A percentile compares a stretch with the other conserved stretches of the same genome.
phyloP scores from a whole-genome alignment of 2,113 vertebrate species.

The Myotis davidii region DNA sequence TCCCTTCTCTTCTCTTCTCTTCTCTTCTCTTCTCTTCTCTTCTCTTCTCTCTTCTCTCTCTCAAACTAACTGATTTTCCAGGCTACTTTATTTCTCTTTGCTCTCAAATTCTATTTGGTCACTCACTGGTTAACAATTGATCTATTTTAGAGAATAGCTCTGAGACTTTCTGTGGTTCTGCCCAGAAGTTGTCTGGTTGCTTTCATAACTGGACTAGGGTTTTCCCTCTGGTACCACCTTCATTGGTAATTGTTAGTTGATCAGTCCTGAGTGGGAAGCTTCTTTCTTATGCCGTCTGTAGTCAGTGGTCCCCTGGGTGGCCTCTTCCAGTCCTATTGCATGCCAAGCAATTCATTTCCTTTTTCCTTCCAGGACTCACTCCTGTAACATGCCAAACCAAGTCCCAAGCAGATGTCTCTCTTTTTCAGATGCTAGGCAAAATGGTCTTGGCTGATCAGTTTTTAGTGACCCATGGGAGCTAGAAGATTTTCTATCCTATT shows the following conservation, averaged over 20 bases:
- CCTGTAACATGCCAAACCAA: slow-evolving; percentile 39
- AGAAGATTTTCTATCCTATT: background rate
- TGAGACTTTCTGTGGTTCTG: background rate
- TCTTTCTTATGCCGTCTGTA: background rate
- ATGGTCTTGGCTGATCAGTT: slow-evolving; percentile 53
- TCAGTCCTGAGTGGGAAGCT: slow-evolving; percentile 1
- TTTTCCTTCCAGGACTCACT: slow-evolving; percentile 31
- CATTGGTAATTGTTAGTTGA: slow-evolving; percentile 42
- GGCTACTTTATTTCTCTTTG: background rate
- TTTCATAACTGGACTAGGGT: background rate
- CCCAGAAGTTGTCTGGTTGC: background rate
- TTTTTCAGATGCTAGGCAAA: slow-evolving; percentile 49
- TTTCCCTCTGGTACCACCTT: background rate
- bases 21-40: background rate
- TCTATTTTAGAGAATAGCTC: background rate
- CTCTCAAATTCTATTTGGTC: slow-evolving; percentile 6
- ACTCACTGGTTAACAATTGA: background rate
- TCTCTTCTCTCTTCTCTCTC: background rate
- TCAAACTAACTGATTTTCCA: background rate
- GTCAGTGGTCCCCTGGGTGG: background rate
- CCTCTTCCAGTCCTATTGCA: background rate
- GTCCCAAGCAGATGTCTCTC: slow-evolving; percentile 63
- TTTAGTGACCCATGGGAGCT: slow-evolving; percentile 29
- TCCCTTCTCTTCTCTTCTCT: background rate
- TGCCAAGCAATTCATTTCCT: slow-evolving; percentile 53